phyloP scores from a whole-genome alignment of 2,797 vertebrate genomes.

The Tangara arthus region DNA sequence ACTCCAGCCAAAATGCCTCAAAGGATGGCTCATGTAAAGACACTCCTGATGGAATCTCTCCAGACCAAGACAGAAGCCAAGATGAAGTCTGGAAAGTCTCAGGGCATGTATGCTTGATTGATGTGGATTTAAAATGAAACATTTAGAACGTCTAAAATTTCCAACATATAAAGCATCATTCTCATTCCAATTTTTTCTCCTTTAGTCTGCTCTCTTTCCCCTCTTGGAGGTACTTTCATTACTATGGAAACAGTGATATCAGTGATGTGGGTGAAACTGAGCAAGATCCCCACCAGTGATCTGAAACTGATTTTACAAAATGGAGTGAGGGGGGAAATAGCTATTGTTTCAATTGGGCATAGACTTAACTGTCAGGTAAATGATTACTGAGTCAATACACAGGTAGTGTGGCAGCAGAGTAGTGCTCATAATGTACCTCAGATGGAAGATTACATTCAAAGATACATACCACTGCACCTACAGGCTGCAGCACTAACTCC shows the following conservation, averaged over 20 bases:
- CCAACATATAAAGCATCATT: background rate
- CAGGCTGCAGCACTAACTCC: background rate
- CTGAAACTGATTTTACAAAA: background rate
- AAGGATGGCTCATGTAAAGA: background rate
- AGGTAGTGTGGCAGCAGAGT: background rate
- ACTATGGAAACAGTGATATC: background rate
- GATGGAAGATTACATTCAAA: background rate
- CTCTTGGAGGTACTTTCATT: background rate
- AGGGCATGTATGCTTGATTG: background rate
- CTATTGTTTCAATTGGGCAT: background rate
- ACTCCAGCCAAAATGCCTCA: background rate
- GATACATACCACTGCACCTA: background rate
- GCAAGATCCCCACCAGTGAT: background rate
- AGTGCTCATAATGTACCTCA: background rate
- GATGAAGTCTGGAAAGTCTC: background rate
- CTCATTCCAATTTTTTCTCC: background rate
- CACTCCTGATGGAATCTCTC: background rate
- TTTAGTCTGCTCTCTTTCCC: background rate
- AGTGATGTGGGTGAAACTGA: background rate
- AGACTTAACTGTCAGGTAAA: background rate
- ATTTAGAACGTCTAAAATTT: background rate
- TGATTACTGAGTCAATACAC: background rate
- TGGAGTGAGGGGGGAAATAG: background rate
- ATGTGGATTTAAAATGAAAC: background rate
- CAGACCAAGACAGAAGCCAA: background rate